phyloP scores from a whole-genome alignment of 2,797 vertebrate genomes.

The Girardinus metallicus region DNA sequence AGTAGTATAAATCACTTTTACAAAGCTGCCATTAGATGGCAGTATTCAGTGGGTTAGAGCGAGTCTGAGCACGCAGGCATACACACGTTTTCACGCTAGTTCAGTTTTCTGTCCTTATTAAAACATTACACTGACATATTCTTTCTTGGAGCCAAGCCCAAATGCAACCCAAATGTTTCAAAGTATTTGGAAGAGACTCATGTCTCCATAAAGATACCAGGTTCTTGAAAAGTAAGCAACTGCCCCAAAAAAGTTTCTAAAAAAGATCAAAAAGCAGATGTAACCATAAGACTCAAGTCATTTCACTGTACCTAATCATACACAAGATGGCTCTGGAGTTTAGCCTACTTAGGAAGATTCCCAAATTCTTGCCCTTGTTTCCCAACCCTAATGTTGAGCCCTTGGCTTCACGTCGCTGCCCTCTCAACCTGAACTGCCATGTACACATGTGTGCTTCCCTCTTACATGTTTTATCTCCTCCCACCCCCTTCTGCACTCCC shows the following conservation, averaged over 20 bases:
- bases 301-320: not conserved
- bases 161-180: not conserved
- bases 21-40: slow-evolving; percentile 52
- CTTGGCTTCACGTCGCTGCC: slow-evolving; percentile 42
- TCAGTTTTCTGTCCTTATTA: not conserved
- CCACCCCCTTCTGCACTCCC: slow-evolving; percentile 51
- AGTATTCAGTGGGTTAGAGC: not conserved
- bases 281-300: not conserved
- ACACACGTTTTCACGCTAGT: not conserved
- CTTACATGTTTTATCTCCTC: slow-evolving; percentile 73
- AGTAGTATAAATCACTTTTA: not conserved
- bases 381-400: slow-evolving; percentile 9
- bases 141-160: not conserved
- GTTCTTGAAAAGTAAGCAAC: not conserved
- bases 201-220: not conserved
- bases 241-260: not conserved
- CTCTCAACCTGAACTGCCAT: slow-evolving; percentile 31
- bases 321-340: not conserved
- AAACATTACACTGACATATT: no score
- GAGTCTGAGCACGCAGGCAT: not conserved
- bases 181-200: not conserved
- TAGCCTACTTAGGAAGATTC: not conserved
- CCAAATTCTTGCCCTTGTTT: slow-evolving; percentile 7
- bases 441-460: slow-evolving; percentile 62
- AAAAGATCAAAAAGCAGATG: not conserved